Evolutionary conservation across 2,797 vertebrate genomes (phyloP), one percentile per base, ranked within the genome.

Genomic region (Spinibarbus caldwelli): DNA sequence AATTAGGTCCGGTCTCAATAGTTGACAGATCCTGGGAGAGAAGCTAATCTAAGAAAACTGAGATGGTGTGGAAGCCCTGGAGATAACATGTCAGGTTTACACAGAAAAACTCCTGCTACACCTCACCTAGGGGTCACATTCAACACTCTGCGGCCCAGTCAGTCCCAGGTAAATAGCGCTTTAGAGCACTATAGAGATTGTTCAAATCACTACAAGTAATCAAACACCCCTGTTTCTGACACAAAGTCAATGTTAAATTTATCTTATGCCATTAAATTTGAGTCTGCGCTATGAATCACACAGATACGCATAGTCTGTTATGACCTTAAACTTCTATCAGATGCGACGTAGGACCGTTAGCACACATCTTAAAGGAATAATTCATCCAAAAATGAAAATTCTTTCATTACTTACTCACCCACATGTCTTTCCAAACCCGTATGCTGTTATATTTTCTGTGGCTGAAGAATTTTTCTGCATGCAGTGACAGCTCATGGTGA

Each of bases 31-130:
- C 84, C 79, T 71, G 78, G 83, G 86, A 90, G 84, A 62, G 43
- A 71, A 82, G 54, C 83, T 88, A 86, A 90, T 90, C 84, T 88
- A 73, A 83, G 78, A 81, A 67, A 89, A 86, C 84, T 41, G 86
- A 82, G 82, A 82, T 84, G 70, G 78, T 70, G 59, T 86, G 64
- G 78, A 86, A 79, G 82, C 87, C 86, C 87, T 84, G 64, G 86
- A 86, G 86, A 90, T 72, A 85, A 43, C 70, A 77, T 85, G 79
- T 86, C 86, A 88, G 75, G 71, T 85, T 83, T 82, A 86, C 62
- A 14, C 41, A 86, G 73, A 87, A 85, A 80, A 70, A 88, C 71
- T 84, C 80, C 62, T 81, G 66, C 67, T 81, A 67, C 72, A 78
- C 45, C 83, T 87, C 73, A 85, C 78, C 80, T 73, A 71, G 85